Base-by-base conservation (phyloP, 2,797 vertebrate species). In the Lemur catta region DNA sequence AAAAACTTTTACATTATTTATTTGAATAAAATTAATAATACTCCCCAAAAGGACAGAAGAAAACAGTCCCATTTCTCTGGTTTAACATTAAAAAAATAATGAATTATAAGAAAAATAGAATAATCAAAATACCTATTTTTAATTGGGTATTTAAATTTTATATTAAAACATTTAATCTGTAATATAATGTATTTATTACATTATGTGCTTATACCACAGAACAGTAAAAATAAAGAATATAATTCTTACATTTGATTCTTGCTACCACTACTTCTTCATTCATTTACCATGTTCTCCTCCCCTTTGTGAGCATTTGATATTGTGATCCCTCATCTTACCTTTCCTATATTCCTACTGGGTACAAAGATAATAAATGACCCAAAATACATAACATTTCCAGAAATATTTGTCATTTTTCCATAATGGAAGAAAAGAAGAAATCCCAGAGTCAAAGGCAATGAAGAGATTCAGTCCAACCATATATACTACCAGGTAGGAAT, bases 1-100 rank as follows among this genome's bases (percentile, higher is more conserved):
- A 95, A 91, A 93, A 87, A 59, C 17, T 76, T 75, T 18, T 75
- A 61, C 11, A 50, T 79, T 80, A 78, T 46, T 76, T 71, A 72
- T 63, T 46, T 59, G 11, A 87, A 88, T 91, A 72, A 95, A 91
- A 79, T 74, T 59, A 94, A 59, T 80, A 67, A 12, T 93, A 24
- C 24, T 72, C n/a, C 15, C 46, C 46, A 50, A 67, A 79, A 55
- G 50, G 50, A 24, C 28, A 79, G 78, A 48, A 80, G 71, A 85
- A 95, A 84, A 65, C 72, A 43, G 59, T 78, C 18, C 46, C 24
- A 91, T 52, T 91, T 88, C 52, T 88, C n/a, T 82, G 35, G 30
- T 74, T 91, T 46, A 84, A 84, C 82, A 74, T 14, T 50, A 93
- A 46, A 71, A 69, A 79, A 76, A 33, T 48, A 71, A 81, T 88